Evolutionary conservation across 2,888 invertebrate genomes (phyloP).

Genomic region (Belgica antarctica): DNA sequence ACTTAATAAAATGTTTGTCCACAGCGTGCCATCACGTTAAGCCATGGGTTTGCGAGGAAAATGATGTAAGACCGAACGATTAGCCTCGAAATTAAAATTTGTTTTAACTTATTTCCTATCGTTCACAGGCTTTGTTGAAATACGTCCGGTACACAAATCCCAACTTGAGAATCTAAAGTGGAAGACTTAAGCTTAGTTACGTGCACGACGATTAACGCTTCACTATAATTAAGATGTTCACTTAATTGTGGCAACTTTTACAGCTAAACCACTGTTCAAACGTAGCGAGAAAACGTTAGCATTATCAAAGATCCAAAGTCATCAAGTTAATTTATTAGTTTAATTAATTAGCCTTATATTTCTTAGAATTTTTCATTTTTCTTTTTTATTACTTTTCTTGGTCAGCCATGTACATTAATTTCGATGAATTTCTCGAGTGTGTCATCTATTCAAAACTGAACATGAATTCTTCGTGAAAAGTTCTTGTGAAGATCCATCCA

Average conservation of each 20-base stretch:
- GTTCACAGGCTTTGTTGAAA: slow-evolving; percentile 64
- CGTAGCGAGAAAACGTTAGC: background rate
- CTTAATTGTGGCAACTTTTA: background rate
- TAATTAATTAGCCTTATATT: slow-evolving; percentile 1
- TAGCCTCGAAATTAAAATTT: background rate
- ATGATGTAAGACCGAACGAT: slow-evolving; percentile 61
- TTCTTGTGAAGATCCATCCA: background rate
- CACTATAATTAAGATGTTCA: background rate
- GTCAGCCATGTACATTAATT: too few species aligned
- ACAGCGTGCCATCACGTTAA: slow-evolving; percentile 86
- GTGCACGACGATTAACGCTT: background rate
- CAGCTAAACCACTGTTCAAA: slow-evolving; percentile 20
- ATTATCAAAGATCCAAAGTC: background rate
- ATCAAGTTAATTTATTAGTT: slow-evolving; percentile 7
- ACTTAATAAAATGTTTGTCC: too few species aligned
- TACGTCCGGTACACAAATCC: slow-evolving; percentile 82
- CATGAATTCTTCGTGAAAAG: too few species aligned
- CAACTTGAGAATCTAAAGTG: slow-evolving; percentile 65
- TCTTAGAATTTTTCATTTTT: slow-evolving; percentile 8
- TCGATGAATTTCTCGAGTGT: slow-evolving; percentile 36
- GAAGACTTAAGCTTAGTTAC: too few species aligned
- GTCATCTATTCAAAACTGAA: slow-evolving; percentile 41
- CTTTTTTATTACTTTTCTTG: background rate
- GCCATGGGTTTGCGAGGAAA: slow-evolving; percentile 85
- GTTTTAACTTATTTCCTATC: background rate